Percentiles rank a stretch among this genome's conserved stretches.
Evolutionary conservation across 2,797 vertebrate genomes (phyloP).

Genomic region (Pteropus rufus): DNA sequence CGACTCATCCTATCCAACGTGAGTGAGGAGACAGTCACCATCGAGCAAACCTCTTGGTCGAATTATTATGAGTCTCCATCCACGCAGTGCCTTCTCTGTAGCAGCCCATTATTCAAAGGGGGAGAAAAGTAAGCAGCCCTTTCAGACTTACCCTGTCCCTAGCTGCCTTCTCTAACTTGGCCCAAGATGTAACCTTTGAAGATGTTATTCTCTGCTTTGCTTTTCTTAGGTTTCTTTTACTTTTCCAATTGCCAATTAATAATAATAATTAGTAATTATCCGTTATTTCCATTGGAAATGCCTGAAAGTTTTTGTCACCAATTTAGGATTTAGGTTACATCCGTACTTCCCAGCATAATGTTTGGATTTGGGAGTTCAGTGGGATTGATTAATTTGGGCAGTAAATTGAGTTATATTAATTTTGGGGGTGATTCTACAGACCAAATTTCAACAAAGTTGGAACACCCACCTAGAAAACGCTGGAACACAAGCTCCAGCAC

Average conservation of each 20-base stretch:
- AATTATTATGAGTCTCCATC: slow-evolving; percentile 93
- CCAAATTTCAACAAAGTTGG: background rate
- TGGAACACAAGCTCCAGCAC: background rate
- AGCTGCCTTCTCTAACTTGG: background rate
- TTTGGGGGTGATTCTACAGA: background rate
- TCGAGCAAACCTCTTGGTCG: slow-evolving; percentile 94
- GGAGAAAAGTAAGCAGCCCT: slow-evolving; percentile 89
- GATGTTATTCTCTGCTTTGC: slow-evolving; percentile 1
- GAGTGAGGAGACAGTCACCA: slow-evolving; percentile 87
- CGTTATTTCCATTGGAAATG: background rate
- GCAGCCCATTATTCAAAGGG: slow-evolving; percentile 92
- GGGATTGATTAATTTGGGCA: background rate
- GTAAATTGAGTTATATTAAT: background rate
- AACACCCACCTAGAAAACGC: background rate
- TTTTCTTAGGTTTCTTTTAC: background rate
- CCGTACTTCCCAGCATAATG: background rate
- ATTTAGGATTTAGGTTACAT: slow-evolving; percentile 27
- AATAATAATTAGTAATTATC: background rate
- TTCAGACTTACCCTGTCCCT: slow-evolving; percentile 48
- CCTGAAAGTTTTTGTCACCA: background rate
- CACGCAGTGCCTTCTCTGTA: slow-evolving; percentile 92
- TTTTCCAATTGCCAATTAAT: background rate
- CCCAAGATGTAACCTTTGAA: background rate
- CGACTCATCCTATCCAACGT: slow-evolving; percentile 88
- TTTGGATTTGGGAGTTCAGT: slow-evolving; percentile 11